A percentile compares a stretch with the other conserved stretches of the same genome.
Conservation (phyloP, 2,797 vertebrate species). For the Paratrypauchen microcephalus region DNA sequence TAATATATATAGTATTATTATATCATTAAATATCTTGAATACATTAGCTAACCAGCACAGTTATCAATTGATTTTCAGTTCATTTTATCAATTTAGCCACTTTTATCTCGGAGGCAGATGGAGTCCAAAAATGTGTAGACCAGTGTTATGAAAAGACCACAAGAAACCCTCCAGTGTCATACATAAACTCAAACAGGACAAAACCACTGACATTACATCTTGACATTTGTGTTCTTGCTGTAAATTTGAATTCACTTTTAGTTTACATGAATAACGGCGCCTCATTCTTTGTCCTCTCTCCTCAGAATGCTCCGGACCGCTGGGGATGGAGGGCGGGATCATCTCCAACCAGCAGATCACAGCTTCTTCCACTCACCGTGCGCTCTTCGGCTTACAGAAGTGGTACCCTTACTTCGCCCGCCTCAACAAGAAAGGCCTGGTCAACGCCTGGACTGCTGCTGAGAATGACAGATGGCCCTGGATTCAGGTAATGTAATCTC, state of each 20-base stretch:
- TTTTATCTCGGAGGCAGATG: too few species aligned
- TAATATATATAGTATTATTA: too few species aligned
- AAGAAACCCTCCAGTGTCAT: conserved; percentile 10
- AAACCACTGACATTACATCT: conserved; percentile 23
- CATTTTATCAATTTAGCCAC: too few species aligned
- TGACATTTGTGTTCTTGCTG: conserved; percentile 20
- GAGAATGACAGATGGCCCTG: conserved; percentile 99
- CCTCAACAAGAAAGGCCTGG: conserved; percentile 97
- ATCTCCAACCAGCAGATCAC: conserved; percentile 99
- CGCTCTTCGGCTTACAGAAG: conserved; percentile 97
- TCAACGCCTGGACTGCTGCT: conserved; percentile 98
- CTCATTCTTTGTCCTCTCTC: conserved; percentile 24
- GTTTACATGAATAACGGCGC: conserved; percentile 9
- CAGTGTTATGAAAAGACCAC: not conserved
- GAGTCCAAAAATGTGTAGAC: too few species aligned
- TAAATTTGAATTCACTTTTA: conserved; percentile 15
- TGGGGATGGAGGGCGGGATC: conserved; percentile 97
- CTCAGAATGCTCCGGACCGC: conserved; percentile 92
- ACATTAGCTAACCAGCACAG: too few species aligned
- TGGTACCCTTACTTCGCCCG: conserved; percentile 98
- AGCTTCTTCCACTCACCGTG: conserved; percentile 95
- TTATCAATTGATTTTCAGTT: too few species aligned
- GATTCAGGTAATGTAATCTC: conserved; percentile 92
- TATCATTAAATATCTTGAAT: too few species aligned
- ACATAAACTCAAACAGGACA: conserved; percentile 24